Evolutionary conservation across 1,140 invertebrate species (phyloP), one percentile per base, ranked within the genome.

Genomic region (Drosophila ogumai): DNA sequence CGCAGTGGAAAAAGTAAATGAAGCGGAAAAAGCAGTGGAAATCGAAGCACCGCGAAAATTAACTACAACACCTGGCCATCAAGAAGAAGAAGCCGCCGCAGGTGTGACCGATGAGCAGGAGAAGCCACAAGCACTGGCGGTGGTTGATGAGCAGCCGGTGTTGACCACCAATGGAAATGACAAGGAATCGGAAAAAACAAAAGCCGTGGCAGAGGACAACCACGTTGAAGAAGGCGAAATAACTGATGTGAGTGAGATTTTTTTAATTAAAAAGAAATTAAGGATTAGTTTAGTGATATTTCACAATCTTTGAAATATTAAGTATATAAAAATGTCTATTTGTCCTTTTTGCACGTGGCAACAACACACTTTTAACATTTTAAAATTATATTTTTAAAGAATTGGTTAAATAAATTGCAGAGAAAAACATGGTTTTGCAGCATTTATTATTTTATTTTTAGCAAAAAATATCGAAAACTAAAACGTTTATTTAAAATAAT

Each of bases 141-240:
- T 17, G n/a, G n/a, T 28, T 17, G n/a, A 34, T 1, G 36, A 52
- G 25, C 17, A 68, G 38, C n/a, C 57, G 47, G 25, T 47, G 28
- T 66, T 66, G n/a, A 55, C 67, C 54, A 82, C 49, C 43, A 84
- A 88, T 66, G 84, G 75, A n/a, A 66, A 59, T 44, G 17, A 7
- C 13, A 22, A 71, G 31, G 22, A 41, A 17, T 46, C 25, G 19
- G 19, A 13, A 38, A 17, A 41, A 19, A 9, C 49, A 38, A 32
- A 19, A 8, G 38, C 19, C 0, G 43, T 3, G 3, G 8, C 61
- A 34, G 61, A n/a, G 13, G 55, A 77, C 3, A 79, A 58, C 19
- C 81, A 88, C 54, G 68, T 67, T 10, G 84, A 88, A 36, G 84
- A 88, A 38, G 84, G 84, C 8, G 84, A 88, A 81, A 88, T 88